Evolutionary conservation across 2,888 invertebrate species (phyloP).

Genomic region (Panorpa germanica): DNA sequence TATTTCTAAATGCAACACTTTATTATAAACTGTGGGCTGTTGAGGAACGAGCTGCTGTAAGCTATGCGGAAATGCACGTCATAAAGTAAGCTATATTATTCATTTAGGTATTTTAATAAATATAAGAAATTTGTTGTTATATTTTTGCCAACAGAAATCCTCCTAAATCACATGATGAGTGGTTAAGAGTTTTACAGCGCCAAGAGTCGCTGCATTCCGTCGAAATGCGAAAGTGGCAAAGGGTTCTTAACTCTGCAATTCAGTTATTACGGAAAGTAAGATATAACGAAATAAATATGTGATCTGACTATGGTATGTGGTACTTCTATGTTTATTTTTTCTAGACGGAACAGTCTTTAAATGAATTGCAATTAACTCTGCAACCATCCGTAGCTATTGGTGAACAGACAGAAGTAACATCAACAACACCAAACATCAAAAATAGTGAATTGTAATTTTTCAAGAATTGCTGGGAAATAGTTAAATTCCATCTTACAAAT

Average conservation of each 20-base stretch:
- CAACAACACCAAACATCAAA: too few species aligned
- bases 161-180: constrained; percentile 61
- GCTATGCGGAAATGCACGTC: constrained; percentile 4
- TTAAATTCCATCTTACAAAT: too few species aligned
- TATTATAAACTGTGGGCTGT: constrained; percentile 68
- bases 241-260: constrained; percentile 50
- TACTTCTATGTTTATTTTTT: constrained; percentile 3
- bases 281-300: constrained; percentile 12
- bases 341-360: constrained; percentile 8
- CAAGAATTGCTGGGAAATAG: too few species aligned
- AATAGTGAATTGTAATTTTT: too few species aligned
- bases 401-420: too few species aligned
- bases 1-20: constrained; percentile 58
- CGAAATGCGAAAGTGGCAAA: constrained; percentile 70
- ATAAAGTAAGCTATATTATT: constrained; percentile 8
- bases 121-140: constrained; percentile 6
- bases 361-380: constrained; percentile 7
- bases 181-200: constrained; percentile 59
- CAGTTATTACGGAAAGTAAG: constrained; percentile 53
- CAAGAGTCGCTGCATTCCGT: constrained; percentile 65
- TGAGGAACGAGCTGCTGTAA: constrained; percentile 26
- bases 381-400: too few species aligned
- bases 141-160: constrained; percentile 29
- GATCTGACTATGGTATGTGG: constrained; percentile 1
- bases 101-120: constrained; percentile 1